Evolutionary conservation across 2,888 invertebrate species (phyloP), one percentile per base, ranked within the genome.

Genomic region (Dolichomitus sp.): DNA sequence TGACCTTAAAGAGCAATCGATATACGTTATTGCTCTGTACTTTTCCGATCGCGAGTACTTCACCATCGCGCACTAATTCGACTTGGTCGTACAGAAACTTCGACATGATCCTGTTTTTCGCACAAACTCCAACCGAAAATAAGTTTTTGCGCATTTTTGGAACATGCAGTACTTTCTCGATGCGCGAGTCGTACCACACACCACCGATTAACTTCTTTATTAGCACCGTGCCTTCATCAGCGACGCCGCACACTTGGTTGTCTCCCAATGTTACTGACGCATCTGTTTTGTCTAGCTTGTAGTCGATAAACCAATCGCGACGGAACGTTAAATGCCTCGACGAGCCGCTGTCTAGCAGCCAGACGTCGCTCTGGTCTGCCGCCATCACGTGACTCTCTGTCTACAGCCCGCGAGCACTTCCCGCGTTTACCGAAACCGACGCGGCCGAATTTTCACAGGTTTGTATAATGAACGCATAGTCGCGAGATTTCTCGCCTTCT

Each of bases 91-190:
- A 7, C 14, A 7, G 4, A 61, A 73, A 73, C 17, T 33, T 3
- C 42, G 52, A 65, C 42, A 33, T 72, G 42, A 57, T 59, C 7
- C 77, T 82, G 30, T 69, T 50, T 42, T 57, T n/a, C 9, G 83
- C 66, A 73, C 82, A 83, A n/a, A 80, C 76, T n/a, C 74, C 78
- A 57, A 86, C 77, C 2, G 87, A 87, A 66, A 86, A 87, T 54
- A 86, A 72, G 68, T 86, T 87, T 48, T 83, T 83, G 9, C 68
- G 81, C 6, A 85, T 30, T 57, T 81, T 54, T 11, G 52, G 23
- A 4, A 54, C 52, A 3, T 54, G 11, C 23, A 54, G 72, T 9
- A 87, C 87, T 68, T 87, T 76, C 17, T 85, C 73, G 11, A 84
- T 77, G 81, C 79, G 12, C 19, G 52, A 23, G 19, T 54, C 52